These are phyloP conservation scores for Sarcophaga bullata DNA, from an alignment of 1,140 invertebrate species.

Conservation along the genomic window DNA sequence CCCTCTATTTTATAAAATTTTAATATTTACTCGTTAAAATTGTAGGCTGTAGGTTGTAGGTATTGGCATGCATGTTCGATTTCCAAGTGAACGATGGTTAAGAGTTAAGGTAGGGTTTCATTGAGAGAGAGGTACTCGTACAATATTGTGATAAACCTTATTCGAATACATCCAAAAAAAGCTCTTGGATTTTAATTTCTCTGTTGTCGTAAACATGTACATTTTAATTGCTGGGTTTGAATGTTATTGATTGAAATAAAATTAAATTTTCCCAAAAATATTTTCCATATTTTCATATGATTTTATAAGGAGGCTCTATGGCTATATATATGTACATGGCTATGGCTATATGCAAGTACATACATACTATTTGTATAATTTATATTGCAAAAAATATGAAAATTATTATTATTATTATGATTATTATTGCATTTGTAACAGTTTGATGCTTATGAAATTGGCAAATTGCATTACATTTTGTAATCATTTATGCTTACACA, in stretches of 20 bases:
- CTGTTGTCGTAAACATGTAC: too few species aligned
- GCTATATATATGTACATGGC: not conserved
- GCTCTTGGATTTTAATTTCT: not conserved
- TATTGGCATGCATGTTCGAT: not conserved
- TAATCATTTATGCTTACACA: too few species aligned
- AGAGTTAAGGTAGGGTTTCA: not conserved
- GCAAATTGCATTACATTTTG: constrained; percentile 30
- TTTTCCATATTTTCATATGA: not conserved
- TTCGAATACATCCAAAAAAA: not conserved
- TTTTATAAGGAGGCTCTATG: not conserved
- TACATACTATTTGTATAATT: not conserved
- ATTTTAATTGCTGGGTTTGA: too few species aligned
- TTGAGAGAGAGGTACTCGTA: not conserved
- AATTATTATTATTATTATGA: constrained; percentile 13
- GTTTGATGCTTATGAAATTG: constrained; percentile 29
- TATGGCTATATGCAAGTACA: not conserved
- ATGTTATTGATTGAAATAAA: not conserved
- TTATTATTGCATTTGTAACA: constrained; percentile 28
- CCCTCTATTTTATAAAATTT: not conserved
- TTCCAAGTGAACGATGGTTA: too few species aligned
- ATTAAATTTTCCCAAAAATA: not conserved
- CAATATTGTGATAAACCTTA: not conserved
- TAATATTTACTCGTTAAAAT: not conserved
- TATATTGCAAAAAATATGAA: too few species aligned
- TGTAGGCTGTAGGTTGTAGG: not conserved